Conservation (phyloP, 2,888 invertebrate species). For the Onchidella celtica region DNA sequence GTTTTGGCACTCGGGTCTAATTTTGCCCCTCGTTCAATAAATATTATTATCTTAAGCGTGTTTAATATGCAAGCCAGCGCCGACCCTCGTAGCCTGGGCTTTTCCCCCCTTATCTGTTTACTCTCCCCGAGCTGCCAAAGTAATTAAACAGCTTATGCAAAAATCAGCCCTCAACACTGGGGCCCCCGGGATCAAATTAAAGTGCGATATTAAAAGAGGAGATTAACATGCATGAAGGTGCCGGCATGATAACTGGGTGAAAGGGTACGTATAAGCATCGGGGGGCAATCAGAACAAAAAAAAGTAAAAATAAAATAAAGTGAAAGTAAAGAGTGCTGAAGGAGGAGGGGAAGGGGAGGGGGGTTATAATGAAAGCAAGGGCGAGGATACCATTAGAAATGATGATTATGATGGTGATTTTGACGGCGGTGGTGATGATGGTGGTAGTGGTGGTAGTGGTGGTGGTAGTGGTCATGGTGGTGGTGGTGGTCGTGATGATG, state of each 20-base stretch:
- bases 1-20: conserved; percentile 28
- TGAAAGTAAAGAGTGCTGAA: no score
- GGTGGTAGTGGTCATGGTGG: neutral
- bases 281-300: no score
- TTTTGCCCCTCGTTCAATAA: conserved; percentile 27
- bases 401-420: no score
- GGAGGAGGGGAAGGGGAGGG: no score
- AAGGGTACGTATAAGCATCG: no score
- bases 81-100: neutral
- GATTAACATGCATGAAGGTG: no score
- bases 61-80: conserved; percentile 28
- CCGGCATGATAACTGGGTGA: no score
- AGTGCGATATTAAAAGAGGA: conserved; percentile 24
- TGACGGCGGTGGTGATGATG: no score
- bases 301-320: no score
- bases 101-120: conserved; percentile 37
- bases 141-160: conserved; percentile 36
- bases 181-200: conserved; percentile 35
- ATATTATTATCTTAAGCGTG: conserved; percentile 30
- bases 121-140: neutral
- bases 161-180: neutral
- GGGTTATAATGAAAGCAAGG: no score
- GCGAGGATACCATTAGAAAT: neutral
- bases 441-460: no score
- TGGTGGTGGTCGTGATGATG: neutral